Base-by-base conservation (phyloP, 2,113 vertebrate genomes). In the Rhea pennata region DNA sequence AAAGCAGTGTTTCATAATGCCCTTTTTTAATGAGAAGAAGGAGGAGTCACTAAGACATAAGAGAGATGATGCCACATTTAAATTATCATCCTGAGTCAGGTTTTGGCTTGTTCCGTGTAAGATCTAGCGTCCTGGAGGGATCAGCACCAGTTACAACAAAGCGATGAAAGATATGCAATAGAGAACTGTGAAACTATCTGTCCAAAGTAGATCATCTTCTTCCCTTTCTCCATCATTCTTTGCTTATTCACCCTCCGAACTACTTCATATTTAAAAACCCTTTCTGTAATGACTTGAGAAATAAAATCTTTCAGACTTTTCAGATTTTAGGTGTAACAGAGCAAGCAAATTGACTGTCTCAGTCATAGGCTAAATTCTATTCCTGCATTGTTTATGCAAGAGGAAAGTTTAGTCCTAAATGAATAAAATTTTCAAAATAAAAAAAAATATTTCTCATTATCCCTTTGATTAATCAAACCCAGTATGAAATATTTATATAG, bases 401-500 rank as follows among this genome's bases (percentile, higher is more conserved):
- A 5, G 10, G 12, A 69, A 86, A 83, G 9, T 87, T 88, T 82
- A 22, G 23, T 44, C 40, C 56, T 86, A 82, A 91, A 89, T 67
- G 24, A 89, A 24, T 74, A 95, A 77, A 44, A 75, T 31, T 83
- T 95, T 76, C 48, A 87, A 94, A 95, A 91, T 39, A 71, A 85
- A 66, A 15, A 40, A 62, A 91, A 86, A 93, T 78, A 69, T 16
- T 92, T 95, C 56, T 78, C 23, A 39, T 69, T 62, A 46, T 80
- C 17, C 24, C 36, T 94, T 94, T 88, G 64, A 91, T 90, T 88
- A 93, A 92, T 86, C 66, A 80, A 95, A 84, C 51, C 19, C 58
- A 59, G 23, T 53, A 84, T 94, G 62, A 96, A 95, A 94, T 95
- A 94, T 92, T 96, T 94, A 92, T 76, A 70, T 8, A 76, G 89